Base-by-base conservation (phyloP, 2,113 vertebrate species). In the Lates calcarifer region DNA sequence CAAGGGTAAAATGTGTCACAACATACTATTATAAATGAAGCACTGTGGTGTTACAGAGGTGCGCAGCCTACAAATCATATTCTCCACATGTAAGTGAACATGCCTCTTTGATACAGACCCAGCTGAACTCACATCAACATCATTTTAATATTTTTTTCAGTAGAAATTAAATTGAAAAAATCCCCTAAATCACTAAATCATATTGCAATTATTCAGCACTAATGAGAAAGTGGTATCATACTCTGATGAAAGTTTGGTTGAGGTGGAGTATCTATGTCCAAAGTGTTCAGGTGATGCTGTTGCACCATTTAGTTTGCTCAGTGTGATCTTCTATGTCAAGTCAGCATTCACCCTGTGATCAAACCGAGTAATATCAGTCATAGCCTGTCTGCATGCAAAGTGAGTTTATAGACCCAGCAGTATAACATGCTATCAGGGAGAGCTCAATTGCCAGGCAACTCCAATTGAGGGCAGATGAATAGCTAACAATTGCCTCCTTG, bases 401-500 rank as follows among this genome's bases (percentile, higher is more conserved):
- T 51, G 56, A 83, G 31, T n/a, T 22, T 61, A 83, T 66, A 10
- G 72, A 53, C 18, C 35, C 8, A 18, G 55, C 41, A 74, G 39
- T 53, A 51, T 2, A 77, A 74, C 72, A 67, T 76, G 76, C 47
- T 51, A 64, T 70, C 53, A 60, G 75, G 5, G 3, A 26, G 18
- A 33, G 18, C 57, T 82, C n/a, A 20, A 66, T 47, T 51, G 41
- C 68, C 83, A 35, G 60, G 37, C 43, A 20, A 6, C 41, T 72
- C 24, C 72, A 63, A 39, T 22, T 70, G 62, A 76, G 70, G 79
- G 57, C 26, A 61, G 57, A 81, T 85, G 74, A 86, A 86, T 70
- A 76, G 73, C 33, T 51, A 82, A 77, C 56, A 73, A 37, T 55
- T 4, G 45, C 17, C 57, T 69, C 63, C 18, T 41, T 75, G 57